These are phyloP conservation scores for Spondyliosoma cantharus DNA, from an alignment of 2,797 vertebrate species.

Conservation along the genomic window DNA sequence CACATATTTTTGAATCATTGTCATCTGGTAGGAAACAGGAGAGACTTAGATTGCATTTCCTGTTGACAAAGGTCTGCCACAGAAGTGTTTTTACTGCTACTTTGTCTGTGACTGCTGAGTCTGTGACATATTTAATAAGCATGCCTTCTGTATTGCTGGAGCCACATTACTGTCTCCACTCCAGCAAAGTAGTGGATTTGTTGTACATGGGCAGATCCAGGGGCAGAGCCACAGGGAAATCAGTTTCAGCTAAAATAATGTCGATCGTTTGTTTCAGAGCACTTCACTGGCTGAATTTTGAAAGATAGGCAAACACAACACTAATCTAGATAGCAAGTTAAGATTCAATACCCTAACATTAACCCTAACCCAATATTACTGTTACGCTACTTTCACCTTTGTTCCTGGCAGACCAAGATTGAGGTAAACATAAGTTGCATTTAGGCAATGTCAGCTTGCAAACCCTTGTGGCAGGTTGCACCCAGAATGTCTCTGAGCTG, in stretches of 20 bases:
- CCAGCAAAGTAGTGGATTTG: constrained; percentile 2
- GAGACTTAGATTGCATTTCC: constrained; percentile 12
- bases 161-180: not conserved
- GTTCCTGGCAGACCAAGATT: not conserved
- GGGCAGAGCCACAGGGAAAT: no score
- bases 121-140: constrained; percentile 9
- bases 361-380: constrained; percentile 1
- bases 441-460: not conserved
- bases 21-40: constrained; percentile 10
- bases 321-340: no score
- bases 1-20: constrained; percentile 32
- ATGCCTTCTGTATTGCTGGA: not conserved
- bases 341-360: no score
- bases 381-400: not conserved
- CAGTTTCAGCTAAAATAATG: no score
- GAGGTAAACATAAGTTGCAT: not conserved
- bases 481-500: not conserved
- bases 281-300: no score
- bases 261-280: no score
- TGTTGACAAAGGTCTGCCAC: constrained; percentile 14
- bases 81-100: not conserved
- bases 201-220: not conserved
- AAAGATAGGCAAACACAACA: no score
- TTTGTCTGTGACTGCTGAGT: not conserved
- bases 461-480: not conserved